phyloP scores from a whole-genome alignment of 2,888 invertebrate genomes.

The Byasa hedistus region DNA sequence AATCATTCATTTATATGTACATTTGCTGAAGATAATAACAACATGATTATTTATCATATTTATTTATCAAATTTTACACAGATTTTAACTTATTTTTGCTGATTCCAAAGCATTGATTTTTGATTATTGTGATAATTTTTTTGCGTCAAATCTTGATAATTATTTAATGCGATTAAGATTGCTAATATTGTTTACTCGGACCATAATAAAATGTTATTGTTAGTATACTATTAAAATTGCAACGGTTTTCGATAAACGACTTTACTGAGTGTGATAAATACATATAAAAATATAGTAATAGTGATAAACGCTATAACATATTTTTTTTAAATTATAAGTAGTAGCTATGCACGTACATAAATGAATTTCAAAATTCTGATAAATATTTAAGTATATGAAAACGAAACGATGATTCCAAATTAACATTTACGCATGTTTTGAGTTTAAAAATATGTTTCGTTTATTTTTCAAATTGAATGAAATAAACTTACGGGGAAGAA shows the following conservation, averaged over 20 bases:
- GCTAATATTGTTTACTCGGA: background rate
- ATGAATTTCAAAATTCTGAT: too few species aligned
- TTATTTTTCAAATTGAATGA: too few species aligned
- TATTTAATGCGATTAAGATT: constrained; percentile 2
- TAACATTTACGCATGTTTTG: too few species aligned
- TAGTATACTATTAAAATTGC: background rate
- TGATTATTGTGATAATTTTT: constrained; percentile 5
- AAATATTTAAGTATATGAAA: too few species aligned
- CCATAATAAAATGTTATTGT: background rate
- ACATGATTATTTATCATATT: background rate
- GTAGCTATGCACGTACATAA: too few species aligned
- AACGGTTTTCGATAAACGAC: background rate
- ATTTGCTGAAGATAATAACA: background rate
- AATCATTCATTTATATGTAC: background rate
- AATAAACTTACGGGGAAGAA: background rate
- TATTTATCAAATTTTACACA: background rate
- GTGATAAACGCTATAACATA: too few species aligned
- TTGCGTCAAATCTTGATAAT: constrained; percentile 4
- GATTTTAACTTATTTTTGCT: background rate
- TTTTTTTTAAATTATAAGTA: too few species aligned
- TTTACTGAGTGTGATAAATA: too few species aligned
- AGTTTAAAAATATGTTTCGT: too few species aligned
- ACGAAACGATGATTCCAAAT: too few species aligned
- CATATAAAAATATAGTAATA: too few species aligned
- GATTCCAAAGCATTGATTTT: constrained; percentile 19